Conservation (phyloP, 2,888 invertebrate species). For the Machimus atricapillus region DNA sequence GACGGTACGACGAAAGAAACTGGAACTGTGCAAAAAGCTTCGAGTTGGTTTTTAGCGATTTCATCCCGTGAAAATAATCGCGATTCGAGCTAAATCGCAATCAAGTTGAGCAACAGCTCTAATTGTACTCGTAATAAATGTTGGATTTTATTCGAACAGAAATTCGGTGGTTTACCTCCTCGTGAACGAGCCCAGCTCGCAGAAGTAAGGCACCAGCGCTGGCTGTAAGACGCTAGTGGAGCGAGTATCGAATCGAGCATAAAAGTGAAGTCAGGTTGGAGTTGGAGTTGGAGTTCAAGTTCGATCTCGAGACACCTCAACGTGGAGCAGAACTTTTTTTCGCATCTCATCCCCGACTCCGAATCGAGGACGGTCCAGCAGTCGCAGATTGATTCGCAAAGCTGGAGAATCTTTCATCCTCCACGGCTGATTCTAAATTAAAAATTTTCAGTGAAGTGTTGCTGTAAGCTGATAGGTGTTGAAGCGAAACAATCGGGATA, state of each 20-base stretch:
- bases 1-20: background rate
- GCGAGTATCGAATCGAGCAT: background rate
- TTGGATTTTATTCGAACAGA: background rate
- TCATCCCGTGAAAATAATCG: background rate
- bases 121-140: background rate
- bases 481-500: background rate
- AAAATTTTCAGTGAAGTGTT: background rate
- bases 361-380: background rate
- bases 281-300: too few relatives aligned
- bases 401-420: background rate
- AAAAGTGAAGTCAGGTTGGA: background rate
- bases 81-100: background rate
- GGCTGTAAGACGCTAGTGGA: background rate
- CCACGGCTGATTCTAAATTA: background rate
- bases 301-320: background rate
- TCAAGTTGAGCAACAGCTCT: background rate
- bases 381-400: background rate
- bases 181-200: background rate
- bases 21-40: background rate
- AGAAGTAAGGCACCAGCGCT: background rate
- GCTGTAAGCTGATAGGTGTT: background rate
- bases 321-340: background rate
- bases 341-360: background rate
- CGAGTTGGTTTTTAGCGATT: background rate
- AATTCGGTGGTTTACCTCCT: background rate